Evolutionary conservation across 2,888 invertebrate species (phyloP), one percentile per base, ranked within the genome.

Genomic region (Branchellion lobata): DNA sequence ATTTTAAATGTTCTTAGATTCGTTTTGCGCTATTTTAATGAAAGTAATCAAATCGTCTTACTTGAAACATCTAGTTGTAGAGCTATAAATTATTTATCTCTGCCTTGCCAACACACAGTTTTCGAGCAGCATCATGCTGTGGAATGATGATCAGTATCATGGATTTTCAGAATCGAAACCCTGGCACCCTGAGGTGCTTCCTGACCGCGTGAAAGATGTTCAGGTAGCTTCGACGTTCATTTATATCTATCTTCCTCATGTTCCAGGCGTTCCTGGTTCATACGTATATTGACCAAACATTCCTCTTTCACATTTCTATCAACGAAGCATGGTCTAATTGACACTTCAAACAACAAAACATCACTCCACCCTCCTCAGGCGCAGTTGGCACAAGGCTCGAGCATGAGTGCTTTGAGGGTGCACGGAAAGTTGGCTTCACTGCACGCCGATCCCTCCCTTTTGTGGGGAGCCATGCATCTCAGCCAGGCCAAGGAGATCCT

Each of bases 81-180:
- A n/a, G n/a, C n/a, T n/a, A n/a, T n/a, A n/a, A n/a, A n/a, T n/a
- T n/a, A n/a, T n/a, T n/a, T n/a, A n/a, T n/a, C n/a, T n/a, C n/a
- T n/a, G n/a, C n/a, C n/a, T n/a, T n/a, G n/a, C n/a, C n/a, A n/a
- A n/a, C 79, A 86, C 33, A 86, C 86, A 78, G 84, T 84, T 21
- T 85, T 82, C 68, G 83, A 86, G 34, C 84, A 86, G 1, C 61
- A 87, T 88, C 3, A 88, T 88, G 88, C 86, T 86, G 83, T 88
- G 88, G 88, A 83, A 81, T 29, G 81, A 81, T 18, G 79, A 75
- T 1, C 76, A 78, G 5, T 83, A 85, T 82, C 86, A 85, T 57
- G 87, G 87, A n/a, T 87, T 87, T 84, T 85, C 85, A 29, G 73
- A 29, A 1, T 33, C 61, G 27, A 78, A 53, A 31, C 82, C 83